These are phyloP conservation scores for Spatulosminthurus flaviceps DNA, from an alignment of 2,888 invertebrate genomes.

Conservation along the genomic window DNA sequence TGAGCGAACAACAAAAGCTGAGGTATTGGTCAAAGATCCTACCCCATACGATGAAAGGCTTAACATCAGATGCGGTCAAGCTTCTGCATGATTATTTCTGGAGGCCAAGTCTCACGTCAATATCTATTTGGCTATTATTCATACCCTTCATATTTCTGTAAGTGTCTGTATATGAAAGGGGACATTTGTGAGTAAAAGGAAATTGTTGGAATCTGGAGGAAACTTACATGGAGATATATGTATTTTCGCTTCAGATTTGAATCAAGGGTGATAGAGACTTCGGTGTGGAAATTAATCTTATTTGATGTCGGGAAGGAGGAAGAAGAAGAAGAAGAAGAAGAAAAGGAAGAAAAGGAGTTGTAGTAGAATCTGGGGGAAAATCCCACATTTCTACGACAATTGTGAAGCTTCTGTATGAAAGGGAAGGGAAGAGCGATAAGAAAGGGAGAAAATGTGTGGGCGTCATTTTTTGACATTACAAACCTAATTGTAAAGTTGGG, in stretches of 20 bases:
- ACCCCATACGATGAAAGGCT: too few relatives aligned
- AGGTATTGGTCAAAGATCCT: too few relatives aligned
- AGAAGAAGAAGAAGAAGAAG: not conserved
- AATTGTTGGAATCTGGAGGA: too few relatives aligned
- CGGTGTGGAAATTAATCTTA: not conserved
- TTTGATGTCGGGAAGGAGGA: not conserved
- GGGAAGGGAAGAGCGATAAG: not conserved
- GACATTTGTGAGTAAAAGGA: too few relatives aligned
- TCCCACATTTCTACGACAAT: not conserved
- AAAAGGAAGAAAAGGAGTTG: not conserved
- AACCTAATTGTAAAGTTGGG: conserved; percentile 31
- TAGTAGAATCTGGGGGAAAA: not conserved
- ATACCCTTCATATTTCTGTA: too few relatives aligned
- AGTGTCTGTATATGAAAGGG: too few relatives aligned
- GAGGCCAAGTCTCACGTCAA: not conserved
- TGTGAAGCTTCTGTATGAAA: not conserved
- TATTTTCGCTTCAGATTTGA: not conserved
- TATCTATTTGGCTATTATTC: too few relatives aligned
- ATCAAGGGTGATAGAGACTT: not conserved
- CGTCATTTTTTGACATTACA: conserved; percentile 19
- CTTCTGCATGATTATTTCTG: conserved; percentile 1
- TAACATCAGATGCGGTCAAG: not conserved
- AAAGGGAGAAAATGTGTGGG: conserved; percentile 7
- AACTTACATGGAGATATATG: too few relatives aligned
- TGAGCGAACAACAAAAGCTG: too few relatives aligned